These are phyloP conservation scores for Schizopygopsis malacanthus DNA, from an alignment of 2,797 vertebrate species.

Conservation along the genomic window DNA sequence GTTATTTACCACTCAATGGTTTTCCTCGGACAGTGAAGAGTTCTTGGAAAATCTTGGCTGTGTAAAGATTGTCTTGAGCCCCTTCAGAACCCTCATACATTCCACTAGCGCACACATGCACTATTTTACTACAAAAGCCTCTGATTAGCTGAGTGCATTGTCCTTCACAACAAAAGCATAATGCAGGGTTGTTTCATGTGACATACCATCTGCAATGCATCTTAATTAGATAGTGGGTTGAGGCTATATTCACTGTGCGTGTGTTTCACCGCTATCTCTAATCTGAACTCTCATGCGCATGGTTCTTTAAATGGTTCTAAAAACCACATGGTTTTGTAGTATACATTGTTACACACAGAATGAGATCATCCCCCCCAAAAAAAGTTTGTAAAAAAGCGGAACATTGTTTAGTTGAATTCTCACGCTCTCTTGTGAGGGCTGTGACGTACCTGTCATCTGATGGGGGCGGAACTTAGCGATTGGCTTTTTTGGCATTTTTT, in stretches of 20 bases:
- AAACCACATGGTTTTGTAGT: too few species aligned
- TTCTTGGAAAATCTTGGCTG: conserved; percentile 42
- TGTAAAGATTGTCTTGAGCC: not conserved
- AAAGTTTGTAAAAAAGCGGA: too few species aligned
- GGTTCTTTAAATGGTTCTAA: not conserved
- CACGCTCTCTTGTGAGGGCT: too few species aligned
- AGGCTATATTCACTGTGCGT: not conserved
- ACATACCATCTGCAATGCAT: not conserved
- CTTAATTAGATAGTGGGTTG: conserved; percentile 18
- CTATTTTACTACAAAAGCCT: conserved; percentile 55
- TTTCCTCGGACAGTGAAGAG: conserved; percentile 31
- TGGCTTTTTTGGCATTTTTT: too few species aligned
- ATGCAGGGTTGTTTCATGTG: not conserved
- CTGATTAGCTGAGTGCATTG: conserved; percentile 59
- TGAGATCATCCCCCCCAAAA: too few species aligned
- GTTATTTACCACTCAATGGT: conserved; percentile 9
- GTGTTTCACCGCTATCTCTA: not conserved
- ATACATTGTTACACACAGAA: too few species aligned
- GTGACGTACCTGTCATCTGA: too few species aligned
- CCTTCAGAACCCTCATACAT: conserved; percentile 3
- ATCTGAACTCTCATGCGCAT: not conserved
- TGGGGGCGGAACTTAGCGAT: too few species aligned
- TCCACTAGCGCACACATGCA: conserved; percentile 15
- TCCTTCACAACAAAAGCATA: conserved; percentile 35
- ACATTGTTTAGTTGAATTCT: too few species aligned